Conservation (phyloP, 2,797 vertebrate genomes). For the Neosilurus mollespiculum region DNA sequence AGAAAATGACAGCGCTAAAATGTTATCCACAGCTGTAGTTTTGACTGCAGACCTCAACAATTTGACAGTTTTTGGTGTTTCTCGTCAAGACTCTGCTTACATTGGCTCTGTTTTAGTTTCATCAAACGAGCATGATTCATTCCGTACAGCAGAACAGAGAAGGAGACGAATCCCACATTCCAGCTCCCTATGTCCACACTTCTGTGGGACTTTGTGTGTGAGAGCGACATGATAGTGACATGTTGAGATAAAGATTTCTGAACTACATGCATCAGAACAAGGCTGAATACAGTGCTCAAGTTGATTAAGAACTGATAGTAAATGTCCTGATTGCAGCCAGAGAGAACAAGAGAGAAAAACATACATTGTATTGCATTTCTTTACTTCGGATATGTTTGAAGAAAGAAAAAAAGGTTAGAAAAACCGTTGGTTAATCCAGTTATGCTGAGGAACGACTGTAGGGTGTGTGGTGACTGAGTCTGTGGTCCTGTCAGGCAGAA, state of each 20-base stretch:
- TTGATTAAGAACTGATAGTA: conserved; percentile 21
- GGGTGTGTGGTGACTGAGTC: conserved; percentile 24
- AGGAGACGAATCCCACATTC: conserved; percentile 44
- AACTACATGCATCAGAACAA: conserved; percentile 16
- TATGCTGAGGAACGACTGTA: conserved; percentile 3
- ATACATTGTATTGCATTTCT: background rate
- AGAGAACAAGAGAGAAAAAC: background rate
- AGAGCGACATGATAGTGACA: conserved; percentile 35
- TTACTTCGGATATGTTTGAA: conserved; percentile 15
- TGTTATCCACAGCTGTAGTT: conserved; percentile 62
- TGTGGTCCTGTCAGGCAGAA: conserved; percentile 30
- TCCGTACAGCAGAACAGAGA: conserved; percentile 52
- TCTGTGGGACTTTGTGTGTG: conserved; percentile 42
- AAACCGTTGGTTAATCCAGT: conserved; percentile 10
- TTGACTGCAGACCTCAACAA: conserved; percentile 65
- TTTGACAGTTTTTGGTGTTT: conserved; percentile 67
- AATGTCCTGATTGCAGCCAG: background rate
- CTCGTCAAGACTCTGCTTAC: conserved; percentile 65
- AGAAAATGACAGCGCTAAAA: conserved; percentile 53
- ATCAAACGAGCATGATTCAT: conserved; percentile 67
- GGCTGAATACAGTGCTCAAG: conserved; percentile 11
- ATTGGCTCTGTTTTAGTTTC: conserved; percentile 65
- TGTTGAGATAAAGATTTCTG: conserved; percentile 41
- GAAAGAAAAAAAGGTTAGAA: background rate
- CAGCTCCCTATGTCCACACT: conserved; percentile 48